A percentile compares a stretch with the other conserved stretches of the same genome.
These are phyloP conservation scores for Spongia lamella DNA, from an alignment of 37 sponge, comb jelly and placozoan species.

Conservation along the genomic window DNA sequence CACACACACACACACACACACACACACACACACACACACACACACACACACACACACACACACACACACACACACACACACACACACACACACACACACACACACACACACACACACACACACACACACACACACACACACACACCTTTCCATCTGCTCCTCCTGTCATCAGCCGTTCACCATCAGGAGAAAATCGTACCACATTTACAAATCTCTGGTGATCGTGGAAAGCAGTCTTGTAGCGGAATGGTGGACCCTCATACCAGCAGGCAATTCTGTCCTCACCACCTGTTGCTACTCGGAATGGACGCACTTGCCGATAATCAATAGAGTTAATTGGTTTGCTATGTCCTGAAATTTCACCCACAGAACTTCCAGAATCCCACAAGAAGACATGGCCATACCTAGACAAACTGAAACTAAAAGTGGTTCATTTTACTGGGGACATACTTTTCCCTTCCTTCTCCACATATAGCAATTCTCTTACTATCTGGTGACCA, in stretches of 20 bases:
- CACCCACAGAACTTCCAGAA: constrained; percentile 86
- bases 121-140: constrained; percentile 12
- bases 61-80: no score
- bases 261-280: constrained; percentile 66
- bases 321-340: constrained; percentile 80
- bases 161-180: constrained; percentile 80
- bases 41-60: not conserved
- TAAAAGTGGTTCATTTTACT: no score
- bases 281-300: constrained; percentile 90
- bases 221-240: constrained; percentile 58
- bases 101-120: not conserved
- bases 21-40: constrained; percentile 6
- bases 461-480: constrained; percentile 91
- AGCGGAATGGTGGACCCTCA: constrained; percentile 94
- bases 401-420: no score
- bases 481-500: constrained; percentile 98
- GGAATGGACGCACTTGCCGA: constrained; percentile 81
- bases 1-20: constrained; percentile 6
- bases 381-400: constrained; percentile 97
- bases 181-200: constrained; percentile 86
- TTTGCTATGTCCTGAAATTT: constrained; percentile 84
- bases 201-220: constrained; percentile 84
- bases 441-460: constrained; percentile 80
- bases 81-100: no score
- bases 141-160: constrained; percentile 83